Conservation (phyloP, 2,113 vertebrate genomes). For the Urocolius indicus region DNA sequence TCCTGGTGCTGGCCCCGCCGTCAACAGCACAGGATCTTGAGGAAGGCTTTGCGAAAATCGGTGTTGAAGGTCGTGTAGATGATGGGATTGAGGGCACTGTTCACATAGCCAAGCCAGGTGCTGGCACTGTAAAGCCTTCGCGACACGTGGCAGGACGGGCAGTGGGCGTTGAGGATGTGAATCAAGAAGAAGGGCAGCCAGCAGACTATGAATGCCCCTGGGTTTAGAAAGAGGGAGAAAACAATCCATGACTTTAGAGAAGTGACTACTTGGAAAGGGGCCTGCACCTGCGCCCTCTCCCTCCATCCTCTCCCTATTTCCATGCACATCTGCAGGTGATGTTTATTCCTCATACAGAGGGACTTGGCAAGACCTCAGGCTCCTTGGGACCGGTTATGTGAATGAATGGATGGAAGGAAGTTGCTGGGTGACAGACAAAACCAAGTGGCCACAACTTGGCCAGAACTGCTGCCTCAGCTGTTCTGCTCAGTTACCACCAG, state of each 20-base stretch:
- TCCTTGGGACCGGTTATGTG: background rate
- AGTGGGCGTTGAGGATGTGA: constrained; percentile 92
- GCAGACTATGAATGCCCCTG: constrained; percentile 93
- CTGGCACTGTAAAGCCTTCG: constrained; percentile 89
- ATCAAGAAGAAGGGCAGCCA: constrained; percentile 96
- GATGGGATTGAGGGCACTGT: constrained; percentile 93
- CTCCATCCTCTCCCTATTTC: background rate
- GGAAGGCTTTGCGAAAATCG: constrained; percentile 92
- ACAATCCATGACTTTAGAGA: background rate
- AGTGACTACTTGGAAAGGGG: background rate
- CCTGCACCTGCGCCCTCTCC: background rate
- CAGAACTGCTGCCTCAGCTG: background rate
- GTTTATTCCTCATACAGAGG: background rate
- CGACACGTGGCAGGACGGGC: constrained; percentile 85
- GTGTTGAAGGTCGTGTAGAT: constrained; percentile 96
- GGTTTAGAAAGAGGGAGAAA: constrained; percentile 45
- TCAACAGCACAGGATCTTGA: constrained; percentile 93
- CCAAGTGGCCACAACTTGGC: background rate
- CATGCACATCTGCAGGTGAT: accelerated
- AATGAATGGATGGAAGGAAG: background rate
- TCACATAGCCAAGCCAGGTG: constrained; percentile 93
- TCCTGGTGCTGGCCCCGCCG: accelerated
- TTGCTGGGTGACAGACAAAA: background rate
- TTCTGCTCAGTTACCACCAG: background rate
- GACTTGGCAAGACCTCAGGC: background rate